A percentile compares a stretch with the other conserved stretches of the same genome.
phyloP scores from a whole-genome alignment of 2,888 invertebrate species.

The Lottia scabra region DNA sequence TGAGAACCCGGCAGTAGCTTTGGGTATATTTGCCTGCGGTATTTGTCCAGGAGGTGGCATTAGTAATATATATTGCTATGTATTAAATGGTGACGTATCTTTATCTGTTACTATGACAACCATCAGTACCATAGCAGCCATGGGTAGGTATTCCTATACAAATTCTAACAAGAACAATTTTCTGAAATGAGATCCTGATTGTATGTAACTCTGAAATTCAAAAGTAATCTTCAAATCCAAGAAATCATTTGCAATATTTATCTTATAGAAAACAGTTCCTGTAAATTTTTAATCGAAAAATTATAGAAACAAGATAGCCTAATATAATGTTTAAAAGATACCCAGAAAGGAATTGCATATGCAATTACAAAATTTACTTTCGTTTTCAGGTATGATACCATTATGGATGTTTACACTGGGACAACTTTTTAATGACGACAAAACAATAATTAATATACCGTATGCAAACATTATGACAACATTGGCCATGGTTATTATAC shows the following conservation, averaged over 20 bases:
- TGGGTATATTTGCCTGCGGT: constrained; percentile 71
- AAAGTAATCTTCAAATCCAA: no score
- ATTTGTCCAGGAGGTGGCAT: constrained; percentile 80
- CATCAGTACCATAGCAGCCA: constrained; percentile 86
- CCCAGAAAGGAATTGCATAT: no score
- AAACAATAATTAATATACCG: constrained; percentile 81
- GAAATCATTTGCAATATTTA: no score
- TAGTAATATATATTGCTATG: constrained; percentile 94
- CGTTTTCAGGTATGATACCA: constrained; percentile 83
- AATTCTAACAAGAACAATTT: no score
- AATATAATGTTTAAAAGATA: no score
- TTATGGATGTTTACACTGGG: constrained; percentile 92
- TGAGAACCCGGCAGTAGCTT: constrained; percentile 49
- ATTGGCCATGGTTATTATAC: constrained; percentile 82
- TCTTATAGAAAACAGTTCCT: no score
- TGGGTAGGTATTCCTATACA: constrained; percentile 75
- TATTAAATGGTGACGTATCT: constrained; percentile 91
- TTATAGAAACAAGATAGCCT: no score
- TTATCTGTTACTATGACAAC: constrained; percentile 96
- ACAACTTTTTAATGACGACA: constrained; percentile 73
- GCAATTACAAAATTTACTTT: no score
- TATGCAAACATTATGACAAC: constrained; percentile 82
- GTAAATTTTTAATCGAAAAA: no score
- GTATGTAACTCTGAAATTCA: no score
- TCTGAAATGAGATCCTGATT: no score